Evolutionary conservation across 1,140 invertebrate species (phyloP), one percentile per base, ranked within the genome.

Genomic region (Bombus confusus): DNA sequence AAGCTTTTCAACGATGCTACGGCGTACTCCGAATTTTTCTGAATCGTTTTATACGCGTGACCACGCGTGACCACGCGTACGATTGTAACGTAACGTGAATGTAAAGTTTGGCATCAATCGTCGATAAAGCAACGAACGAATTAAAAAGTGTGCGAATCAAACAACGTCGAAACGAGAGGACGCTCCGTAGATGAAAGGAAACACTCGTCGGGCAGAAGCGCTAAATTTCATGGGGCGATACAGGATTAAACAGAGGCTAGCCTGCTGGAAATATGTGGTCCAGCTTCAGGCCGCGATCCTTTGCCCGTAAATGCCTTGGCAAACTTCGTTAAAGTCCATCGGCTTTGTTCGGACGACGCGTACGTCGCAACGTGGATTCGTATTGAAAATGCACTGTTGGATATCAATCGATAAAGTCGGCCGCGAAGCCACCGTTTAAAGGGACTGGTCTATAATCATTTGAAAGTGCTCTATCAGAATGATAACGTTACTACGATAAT

Each of bases 261-360:
- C 47, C 47, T 22, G 47, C 18, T 22, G 47, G 47, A 52, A 52
- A 52, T 28, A n/a, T 28, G 59, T 28, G 28, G 9, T n/a, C 3
- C 28, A 62, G 59, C 25, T 62, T 62, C 59, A 62, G 10, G 37
- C 64, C 64, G 6, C 57, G 28, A 84, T 47, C 28, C 59, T 66
- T 69, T 68, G 68, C 34, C 66, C 76, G 66, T 81, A 78, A 85
- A 85, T 85, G 83, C 87, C 41, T 68, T 28, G 41, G 73, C 52
- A 88, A 88, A 88, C 78, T 88, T 87, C 82, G 86, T 90, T 81
- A 84, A 52, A 52, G 89, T 28, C 69, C 37, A 28, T 37, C 41
- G 34, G 64, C 64, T 89, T 89, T 82, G 77, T 80, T 64, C 62
- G 41, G 43, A 43, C 39, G 37, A 43, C 34, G 15, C 31, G 18